phyloP scores from a whole-genome alignment of 2,888 invertebrate species.

The Sesia apiformis region DNA sequence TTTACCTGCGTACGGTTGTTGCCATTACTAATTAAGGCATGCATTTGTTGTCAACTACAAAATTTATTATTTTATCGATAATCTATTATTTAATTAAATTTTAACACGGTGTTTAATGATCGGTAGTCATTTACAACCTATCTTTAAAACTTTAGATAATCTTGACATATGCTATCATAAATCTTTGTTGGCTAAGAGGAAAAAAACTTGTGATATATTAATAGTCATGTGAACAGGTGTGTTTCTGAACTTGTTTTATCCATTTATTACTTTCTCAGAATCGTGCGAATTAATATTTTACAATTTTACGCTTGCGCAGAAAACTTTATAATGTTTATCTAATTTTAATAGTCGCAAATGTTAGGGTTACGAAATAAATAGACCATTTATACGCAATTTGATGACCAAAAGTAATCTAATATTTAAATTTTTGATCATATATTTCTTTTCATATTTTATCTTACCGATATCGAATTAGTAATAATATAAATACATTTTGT shows the following conservation, averaged over 20 bases:
- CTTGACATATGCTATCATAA: neutral
- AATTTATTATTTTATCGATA: neutral
- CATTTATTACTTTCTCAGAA: constrained; percentile 6
- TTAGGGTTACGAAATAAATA: too few relatives aligned
- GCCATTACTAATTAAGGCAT: too few relatives aligned
- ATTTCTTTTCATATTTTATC: too few relatives aligned
- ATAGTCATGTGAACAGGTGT: neutral
- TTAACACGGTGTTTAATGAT: neutral
- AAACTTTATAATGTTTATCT: neutral
- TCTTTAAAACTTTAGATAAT: neutral
- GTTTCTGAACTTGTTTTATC: neutral
- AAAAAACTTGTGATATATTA: too few relatives aligned
- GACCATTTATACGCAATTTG: too few relatives aligned
- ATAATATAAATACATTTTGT: too few relatives aligned
- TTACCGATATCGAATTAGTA: too few relatives aligned
- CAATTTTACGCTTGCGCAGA: constrained; percentile 1
- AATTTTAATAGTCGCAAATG: too few relatives aligned
- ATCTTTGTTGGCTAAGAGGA: neutral
- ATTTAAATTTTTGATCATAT: too few relatives aligned
- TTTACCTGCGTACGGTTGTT: neutral
- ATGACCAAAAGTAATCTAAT: too few relatives aligned
- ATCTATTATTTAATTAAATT: neutral
- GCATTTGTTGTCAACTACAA: neutral
- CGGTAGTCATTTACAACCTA: neutral
- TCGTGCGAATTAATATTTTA: constrained; percentile 1